phyloP scores from a whole-genome alignment of 2,797 vertebrate genomes.

The Phalanger gymnotis region DNA sequence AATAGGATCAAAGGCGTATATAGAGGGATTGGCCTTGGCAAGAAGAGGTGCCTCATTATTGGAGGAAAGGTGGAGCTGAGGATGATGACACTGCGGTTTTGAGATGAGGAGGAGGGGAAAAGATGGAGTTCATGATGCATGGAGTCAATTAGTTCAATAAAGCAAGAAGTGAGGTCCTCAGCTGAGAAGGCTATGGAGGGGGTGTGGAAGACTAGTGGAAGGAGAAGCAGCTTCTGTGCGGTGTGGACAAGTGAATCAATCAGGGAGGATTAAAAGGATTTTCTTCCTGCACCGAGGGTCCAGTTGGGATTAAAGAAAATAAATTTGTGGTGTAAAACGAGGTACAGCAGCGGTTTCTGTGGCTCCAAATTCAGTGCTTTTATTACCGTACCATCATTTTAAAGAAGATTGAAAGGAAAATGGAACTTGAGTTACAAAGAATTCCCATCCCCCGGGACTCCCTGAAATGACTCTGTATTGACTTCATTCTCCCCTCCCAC shows the following conservation, averaged over 20 bases:
- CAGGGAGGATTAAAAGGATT: neutral
- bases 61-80: neutral
- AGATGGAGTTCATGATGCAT: neutral
- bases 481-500: neutral
- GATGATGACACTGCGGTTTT: neutral
- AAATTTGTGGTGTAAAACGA: neutral
- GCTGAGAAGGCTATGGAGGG: neutral
- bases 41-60: neutral
- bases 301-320: neutral
- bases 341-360: neutral
- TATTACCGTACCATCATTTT: no score
- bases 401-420: neutral
- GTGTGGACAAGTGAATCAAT: neutral
- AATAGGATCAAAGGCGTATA: neutral
- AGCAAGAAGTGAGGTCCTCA: neutral
- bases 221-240: neutral
- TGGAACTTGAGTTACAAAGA: neutral
- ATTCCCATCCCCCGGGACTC: neutral
- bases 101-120: neutral
- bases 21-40: neutral
- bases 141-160: neutral
- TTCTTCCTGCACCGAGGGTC: neutral
- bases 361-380: no score
- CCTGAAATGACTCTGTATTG: neutral
- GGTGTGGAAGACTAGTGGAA: neutral